phyloP scores from a whole-genome alignment of 1,140 invertebrate genomes.

The Diorhabda elongata region DNA sequence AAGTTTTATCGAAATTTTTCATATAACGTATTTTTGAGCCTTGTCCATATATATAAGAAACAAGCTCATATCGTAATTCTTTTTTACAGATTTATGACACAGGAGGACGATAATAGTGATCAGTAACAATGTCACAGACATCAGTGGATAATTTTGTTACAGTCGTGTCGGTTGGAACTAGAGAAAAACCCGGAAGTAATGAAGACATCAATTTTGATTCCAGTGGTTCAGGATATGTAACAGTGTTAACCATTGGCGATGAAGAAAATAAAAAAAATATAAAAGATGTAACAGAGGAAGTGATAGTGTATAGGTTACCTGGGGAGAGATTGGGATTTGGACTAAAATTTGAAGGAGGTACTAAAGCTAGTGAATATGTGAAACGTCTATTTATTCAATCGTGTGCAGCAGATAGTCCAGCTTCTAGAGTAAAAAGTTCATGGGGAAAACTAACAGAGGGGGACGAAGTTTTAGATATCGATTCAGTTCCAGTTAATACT shows the following conservation, averaged over 20 bases:
- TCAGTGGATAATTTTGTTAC: constrained; percentile 58
- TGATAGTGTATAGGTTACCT: constrained; percentile 76
- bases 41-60: not conserved
- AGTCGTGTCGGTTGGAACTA: constrained; percentile 61
- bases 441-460: constrained; percentile 78
- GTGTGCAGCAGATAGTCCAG: constrained; percentile 82
- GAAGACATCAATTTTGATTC: constrained; percentile 35
- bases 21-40: not conserved
- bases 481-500: constrained; percentile 66
- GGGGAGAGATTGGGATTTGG: constrained; percentile 88
- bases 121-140: constrained; percentile 29
- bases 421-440: constrained; percentile 69
- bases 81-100: constrained; percentile 22
- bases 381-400: constrained; percentile 81
- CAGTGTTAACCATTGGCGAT: constrained; percentile 41
- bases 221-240: constrained; percentile 42
- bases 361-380: constrained; percentile 65
- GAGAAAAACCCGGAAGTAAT: constrained; percentile 43
- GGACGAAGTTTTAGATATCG: constrained; percentile 85
- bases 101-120: constrained; percentile 17
- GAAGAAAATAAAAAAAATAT: constrained; percentile 30
- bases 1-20: not conserved
- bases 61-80: not conserved
- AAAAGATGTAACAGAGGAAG: constrained; percentile 59
- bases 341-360: constrained; percentile 86